Conservation (phyloP, 1,140 invertebrate genomes). For the Papilio helenus region DNA sequence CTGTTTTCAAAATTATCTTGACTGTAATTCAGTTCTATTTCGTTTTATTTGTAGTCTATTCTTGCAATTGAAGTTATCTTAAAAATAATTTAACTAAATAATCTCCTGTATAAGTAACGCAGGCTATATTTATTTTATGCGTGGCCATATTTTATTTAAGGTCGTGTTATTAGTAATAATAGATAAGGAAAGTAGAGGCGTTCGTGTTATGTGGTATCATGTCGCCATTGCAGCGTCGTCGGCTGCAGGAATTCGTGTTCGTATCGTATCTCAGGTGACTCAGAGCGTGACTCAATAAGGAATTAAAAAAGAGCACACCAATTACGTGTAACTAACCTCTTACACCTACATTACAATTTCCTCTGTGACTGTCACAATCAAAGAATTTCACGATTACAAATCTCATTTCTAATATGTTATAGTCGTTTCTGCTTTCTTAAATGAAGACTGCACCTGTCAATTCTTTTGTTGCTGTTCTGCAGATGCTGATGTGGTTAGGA, state of each 20-base stretch:
- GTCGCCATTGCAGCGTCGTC: neutral
- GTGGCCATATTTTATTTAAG: neutral
- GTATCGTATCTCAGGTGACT: slow-evolving; percentile 39
- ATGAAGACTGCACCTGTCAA: neutral
- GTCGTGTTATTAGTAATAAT: neutral
- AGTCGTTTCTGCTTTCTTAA: no score
- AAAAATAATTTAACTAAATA: neutral
- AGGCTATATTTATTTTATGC: neutral
- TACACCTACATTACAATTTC: neutral
- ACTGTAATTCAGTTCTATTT: neutral
- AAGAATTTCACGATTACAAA: slow-evolving; percentile 13
- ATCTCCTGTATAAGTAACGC: neutral
- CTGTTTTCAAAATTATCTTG: neutral
- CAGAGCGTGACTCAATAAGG: slow-evolving; percentile 41
- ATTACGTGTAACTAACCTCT: slow-evolving; percentile 23
- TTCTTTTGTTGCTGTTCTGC: no score
- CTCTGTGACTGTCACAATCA: neutral
- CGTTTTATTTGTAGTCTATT: neutral
- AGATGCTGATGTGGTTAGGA: no score
- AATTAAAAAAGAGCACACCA: slow-evolving; percentile 37
- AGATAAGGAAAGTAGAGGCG: slow-evolving; percentile 14
- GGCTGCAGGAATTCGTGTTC: slow-evolving; percentile 29
- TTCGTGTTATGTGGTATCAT: slow-evolving; percentile 1
- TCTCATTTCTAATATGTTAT: neutral
- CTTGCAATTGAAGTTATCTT: neutral